Percentiles rank a stretch among this genome's conserved stretches.
These are phyloP conservation scores for Gymnothorax reevesii DNA, from an alignment of 2,797 vertebrate species.

Conservation along the genomic window DNA sequence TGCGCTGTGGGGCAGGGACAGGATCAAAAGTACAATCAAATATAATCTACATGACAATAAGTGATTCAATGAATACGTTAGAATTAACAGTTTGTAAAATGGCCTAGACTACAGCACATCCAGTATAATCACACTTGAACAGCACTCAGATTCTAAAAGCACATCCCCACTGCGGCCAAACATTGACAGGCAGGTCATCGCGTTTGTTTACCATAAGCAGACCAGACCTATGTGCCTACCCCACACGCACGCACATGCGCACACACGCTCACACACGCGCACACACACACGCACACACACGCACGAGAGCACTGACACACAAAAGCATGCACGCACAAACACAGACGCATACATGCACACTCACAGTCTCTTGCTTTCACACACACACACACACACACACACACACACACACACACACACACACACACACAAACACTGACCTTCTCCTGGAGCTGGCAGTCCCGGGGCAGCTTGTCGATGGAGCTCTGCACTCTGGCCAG, in stretches of 20 bases:
- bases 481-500: slow-evolving; percentile 94
- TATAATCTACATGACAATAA: background rate
- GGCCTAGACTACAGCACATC: background rate
- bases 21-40: background rate
- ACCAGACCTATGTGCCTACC: background rate
- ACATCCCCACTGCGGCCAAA: background rate
- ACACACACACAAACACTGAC: slow-evolving; percentile 63
- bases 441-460: slow-evolving; percentile 80
- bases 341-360: background rate
- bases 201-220: background rate
- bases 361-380: background rate
- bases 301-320: background rate
- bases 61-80: background rate
- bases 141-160: background rate
- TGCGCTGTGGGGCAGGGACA: slow-evolving; percentile 70
- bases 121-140: background rate
- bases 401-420: background rate
- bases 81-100: background rate
- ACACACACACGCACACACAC: background rate
- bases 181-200: background rate
- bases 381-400: background rate
- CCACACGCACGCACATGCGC: background rate
- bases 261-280: background rate
- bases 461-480: slow-evolving; percentile 89
- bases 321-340: background rate